phyloP scores from a whole-genome alignment of 2,888 invertebrate species.

The Drosophila neotestacea region DNA sequence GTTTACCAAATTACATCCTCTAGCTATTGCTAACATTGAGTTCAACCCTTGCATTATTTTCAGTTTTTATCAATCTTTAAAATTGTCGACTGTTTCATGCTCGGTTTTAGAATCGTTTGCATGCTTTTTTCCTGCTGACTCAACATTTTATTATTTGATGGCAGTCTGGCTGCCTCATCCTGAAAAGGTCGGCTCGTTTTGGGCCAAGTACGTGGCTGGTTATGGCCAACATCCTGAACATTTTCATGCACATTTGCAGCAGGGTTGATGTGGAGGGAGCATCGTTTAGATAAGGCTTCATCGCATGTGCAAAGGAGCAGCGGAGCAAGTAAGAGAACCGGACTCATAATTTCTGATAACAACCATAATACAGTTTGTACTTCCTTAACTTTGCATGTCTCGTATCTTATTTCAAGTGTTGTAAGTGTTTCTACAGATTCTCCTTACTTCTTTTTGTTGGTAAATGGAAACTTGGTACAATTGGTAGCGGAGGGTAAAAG shows the following conservation, averaged over 20 bases:
- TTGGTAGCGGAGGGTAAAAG: constrained; percentile 12
- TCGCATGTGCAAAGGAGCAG: neutral
- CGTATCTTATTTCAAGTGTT: constrained; percentile 41
- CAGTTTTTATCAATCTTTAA: neutral
- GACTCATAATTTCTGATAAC: constrained; percentile 23
- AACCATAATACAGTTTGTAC: constrained; percentile 16
- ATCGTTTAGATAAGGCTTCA: constrained; percentile 66
- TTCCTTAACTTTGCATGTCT: constrained; percentile 36
- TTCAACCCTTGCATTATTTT: constrained; percentile 2
- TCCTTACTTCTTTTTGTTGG: neutral
- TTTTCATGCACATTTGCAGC: constrained; percentile 44
- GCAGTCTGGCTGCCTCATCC: constrained; percentile 44
- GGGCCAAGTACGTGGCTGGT: constrained; percentile 51
- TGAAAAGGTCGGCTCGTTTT: constrained; percentile 26
- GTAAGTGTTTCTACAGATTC: constrained; percentile 24
- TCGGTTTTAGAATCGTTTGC: constrained; percentile 21
- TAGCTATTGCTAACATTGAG: neutral
- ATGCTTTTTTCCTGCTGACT: constrained; percentile 65
- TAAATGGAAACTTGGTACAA: constrained; percentile 58
- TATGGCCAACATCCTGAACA: constrained; percentile 62
- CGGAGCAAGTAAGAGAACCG: neutral
- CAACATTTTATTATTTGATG: constrained; percentile 61
- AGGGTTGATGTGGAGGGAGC: constrained; percentile 24
- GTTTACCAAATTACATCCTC: neutral
- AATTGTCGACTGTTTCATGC: neutral